Evolutionary conservation across 2,888 invertebrate species (phyloP).

Genomic region (Cephus sareptanus): DNA sequence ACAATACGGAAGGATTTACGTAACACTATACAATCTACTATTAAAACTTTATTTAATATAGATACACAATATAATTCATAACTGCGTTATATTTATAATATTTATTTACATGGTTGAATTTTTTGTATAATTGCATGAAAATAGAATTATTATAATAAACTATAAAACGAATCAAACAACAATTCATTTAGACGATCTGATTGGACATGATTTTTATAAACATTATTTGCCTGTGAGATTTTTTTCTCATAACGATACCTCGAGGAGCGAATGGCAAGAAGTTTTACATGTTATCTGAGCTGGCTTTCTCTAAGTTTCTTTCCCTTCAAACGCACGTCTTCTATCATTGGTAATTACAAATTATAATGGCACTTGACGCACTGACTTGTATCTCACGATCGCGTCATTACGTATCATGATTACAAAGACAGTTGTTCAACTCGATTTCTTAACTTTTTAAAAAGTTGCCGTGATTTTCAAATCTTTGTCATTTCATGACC

Average conservation of each 20-base stretch:
- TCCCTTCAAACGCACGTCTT: background rate
- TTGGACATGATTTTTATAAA: conserved; percentile 25
- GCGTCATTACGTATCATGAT: conserved; percentile 3
- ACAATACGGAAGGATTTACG: background rate
- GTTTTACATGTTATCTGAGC: conserved; percentile 29
- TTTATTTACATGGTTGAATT: conserved; percentile 54
- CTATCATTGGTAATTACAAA: conserved; percentile 19
- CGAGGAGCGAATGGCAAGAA: conserved; percentile 40
- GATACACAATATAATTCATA: conserved; percentile 41
- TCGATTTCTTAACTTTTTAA: conserved; percentile 20
- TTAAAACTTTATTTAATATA: conserved; percentile 52
- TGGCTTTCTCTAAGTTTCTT: conserved; percentile 10
- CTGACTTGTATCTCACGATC: conserved; percentile 47
- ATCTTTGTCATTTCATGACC: background rate
- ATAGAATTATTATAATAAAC: conserved; percentile 58
- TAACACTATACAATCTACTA: conserved; percentile 26
- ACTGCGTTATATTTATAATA: conserved; percentile 43
- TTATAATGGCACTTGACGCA: conserved; percentile 61
- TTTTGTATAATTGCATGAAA: conserved; percentile 47
- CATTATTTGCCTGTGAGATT: conserved; percentile 23
- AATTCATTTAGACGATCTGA: conserved; percentile 44
- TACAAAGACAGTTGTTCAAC: conserved; percentile 21
- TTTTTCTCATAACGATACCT: conserved; percentile 19
- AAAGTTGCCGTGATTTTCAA: background rate
- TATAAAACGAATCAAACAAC: conserved; percentile 61